These are phyloP conservation scores for Spea bombifrons DNA, from an alignment of 2,113 vertebrate genomes.

Conservation along the genomic window DNA sequence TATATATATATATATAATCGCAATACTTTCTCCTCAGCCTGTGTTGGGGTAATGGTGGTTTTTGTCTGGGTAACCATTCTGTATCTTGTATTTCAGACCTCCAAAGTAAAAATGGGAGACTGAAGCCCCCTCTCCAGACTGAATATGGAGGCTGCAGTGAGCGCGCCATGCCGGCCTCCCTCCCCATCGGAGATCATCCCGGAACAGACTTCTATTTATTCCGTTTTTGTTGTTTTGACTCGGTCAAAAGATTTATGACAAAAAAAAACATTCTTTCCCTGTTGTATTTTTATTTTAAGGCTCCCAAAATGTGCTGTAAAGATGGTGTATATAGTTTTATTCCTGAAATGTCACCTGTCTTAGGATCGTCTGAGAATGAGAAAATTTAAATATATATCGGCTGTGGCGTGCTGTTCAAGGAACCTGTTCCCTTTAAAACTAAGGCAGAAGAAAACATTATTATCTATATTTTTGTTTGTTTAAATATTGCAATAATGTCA, in stretches of 20 bases:
- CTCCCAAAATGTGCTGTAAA: slow-evolving; percentile 56
- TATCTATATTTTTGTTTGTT: not conserved
- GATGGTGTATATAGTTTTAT: slow-evolving; percentile 31
- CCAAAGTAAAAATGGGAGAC: slow-evolving; percentile 99
- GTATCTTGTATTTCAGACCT: slow-evolving; percentile 74
- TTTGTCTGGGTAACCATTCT: slow-evolving; percentile 4
- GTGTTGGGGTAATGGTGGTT: no score
- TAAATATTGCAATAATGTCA: slow-evolving; percentile 5
- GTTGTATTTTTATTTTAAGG: slow-evolving; percentile 63
- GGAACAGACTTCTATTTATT: slow-evolving; percentile 50
- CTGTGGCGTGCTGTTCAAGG: slow-evolving; percentile 13
- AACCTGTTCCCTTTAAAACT: slow-evolving; percentile 19
- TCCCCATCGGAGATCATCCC: slow-evolving; percentile 49
- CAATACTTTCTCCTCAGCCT: no score
- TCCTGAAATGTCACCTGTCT: slow-evolving; percentile 8
- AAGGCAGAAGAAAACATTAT: not conserved
- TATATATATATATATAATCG: no score
- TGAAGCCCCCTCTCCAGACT: slow-evolving; percentile 55
- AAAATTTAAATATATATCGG: slow-evolving; percentile 13
- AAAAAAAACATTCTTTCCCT: not conserved
- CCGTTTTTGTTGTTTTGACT: slow-evolving; percentile 61
- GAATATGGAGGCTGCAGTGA: not conserved
- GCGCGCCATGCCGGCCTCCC: not conserved
- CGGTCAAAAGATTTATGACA: not conserved
- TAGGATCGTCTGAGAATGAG: not conserved